phyloP scores from a whole-genome alignment of 1,140 invertebrate species.

The Drosophila seguyi region DNA sequence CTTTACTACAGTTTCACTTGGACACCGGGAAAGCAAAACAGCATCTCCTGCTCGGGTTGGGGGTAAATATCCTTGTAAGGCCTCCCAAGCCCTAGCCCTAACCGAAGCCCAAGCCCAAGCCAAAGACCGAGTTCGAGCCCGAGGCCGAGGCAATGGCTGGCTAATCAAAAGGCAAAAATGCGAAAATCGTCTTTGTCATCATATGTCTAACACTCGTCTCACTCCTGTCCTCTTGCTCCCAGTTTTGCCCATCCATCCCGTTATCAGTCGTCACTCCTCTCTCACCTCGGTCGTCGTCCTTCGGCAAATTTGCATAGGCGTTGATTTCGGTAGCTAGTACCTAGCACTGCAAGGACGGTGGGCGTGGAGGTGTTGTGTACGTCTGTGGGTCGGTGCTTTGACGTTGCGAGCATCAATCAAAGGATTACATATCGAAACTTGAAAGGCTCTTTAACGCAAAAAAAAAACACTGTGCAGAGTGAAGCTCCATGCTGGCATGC shows the following conservation, averaged over 20 bases:
- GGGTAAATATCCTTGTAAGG: constrained; percentile 27
- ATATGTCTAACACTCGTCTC: constrained; percentile 70
- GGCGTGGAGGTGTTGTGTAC: constrained; percentile 39
- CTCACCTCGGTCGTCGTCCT: constrained; percentile 33
- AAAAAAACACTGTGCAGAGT: constrained; percentile 22
- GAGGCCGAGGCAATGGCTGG: constrained; percentile 21
- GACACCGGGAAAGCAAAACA: constrained; percentile 14
- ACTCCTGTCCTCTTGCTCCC: constrained; percentile 14
- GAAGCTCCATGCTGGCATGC: constrained; percentile 37
- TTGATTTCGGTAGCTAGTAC: constrained; percentile 64
- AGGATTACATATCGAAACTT: constrained; percentile 81
- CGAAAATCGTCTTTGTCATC: constrained; percentile 80
- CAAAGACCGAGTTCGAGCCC: constrained; percentile 2
- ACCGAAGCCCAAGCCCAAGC: constrained; percentile 7
- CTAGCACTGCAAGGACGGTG: constrained; percentile 34
- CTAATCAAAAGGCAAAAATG: constrained; percentile 82
- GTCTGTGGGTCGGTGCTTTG: constrained; percentile 47
- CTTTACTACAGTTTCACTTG: constrained; percentile 59
- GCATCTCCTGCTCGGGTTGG: background rate
- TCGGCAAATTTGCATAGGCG: constrained; percentile 74
- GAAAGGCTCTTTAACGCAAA: constrained; percentile 68
- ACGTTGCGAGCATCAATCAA: constrained; percentile 74
- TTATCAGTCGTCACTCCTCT: constrained; percentile 31
- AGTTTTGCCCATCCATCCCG: constrained; percentile 18
- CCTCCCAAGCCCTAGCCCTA: background rate